A percentile compares a stretch with the other conserved stretches of the same genome.
Conservation (phyloP, 1,140 invertebrate species). For the Philopotamus ludificatus region DNA sequence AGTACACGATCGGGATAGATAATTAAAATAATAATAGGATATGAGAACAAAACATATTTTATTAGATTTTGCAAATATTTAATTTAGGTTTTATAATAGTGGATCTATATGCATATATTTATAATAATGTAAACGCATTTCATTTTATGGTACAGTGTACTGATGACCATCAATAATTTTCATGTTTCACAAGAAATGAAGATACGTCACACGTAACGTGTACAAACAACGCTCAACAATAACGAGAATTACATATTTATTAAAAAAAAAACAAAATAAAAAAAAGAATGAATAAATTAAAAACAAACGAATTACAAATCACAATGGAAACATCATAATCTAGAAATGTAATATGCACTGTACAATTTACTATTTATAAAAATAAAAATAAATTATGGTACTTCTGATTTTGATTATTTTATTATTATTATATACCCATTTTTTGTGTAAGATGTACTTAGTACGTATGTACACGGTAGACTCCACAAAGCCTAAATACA, state of each 20-base stretch:
- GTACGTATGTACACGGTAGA: conserved; percentile 25
- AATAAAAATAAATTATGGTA: conserved; percentile 32
- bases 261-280: background rate
- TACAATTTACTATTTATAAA: conserved; percentile 34
- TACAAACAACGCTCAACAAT: conserved; percentile 41
- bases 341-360: conserved; percentile 36
- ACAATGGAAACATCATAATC: conserved; percentile 29
- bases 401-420: background rate
- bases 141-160: conserved; percentile 55
- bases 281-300: conserved; percentile 23
- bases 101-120: conserved; percentile 57
- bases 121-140: conserved; percentile 58
- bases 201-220: conserved; percentile 30
- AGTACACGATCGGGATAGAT: background rate
- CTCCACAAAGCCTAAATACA: conserved; percentile 14
- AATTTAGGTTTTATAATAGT: conserved; percentile 57
- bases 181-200: conserved; percentile 39
- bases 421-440: conserved; percentile 30
- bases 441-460: conserved; percentile 29
- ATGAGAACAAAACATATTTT: conserved; percentile 32
- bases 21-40: conserved; percentile 5
- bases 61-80: conserved; percentile 59
- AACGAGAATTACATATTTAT: conserved; percentile 34
- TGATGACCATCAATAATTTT: conserved; percentile 38
- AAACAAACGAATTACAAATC: conserved; percentile 13